Base-by-base conservation (phyloP, 2,888 invertebrate genomes). In the Philereme transversata region DNA sequence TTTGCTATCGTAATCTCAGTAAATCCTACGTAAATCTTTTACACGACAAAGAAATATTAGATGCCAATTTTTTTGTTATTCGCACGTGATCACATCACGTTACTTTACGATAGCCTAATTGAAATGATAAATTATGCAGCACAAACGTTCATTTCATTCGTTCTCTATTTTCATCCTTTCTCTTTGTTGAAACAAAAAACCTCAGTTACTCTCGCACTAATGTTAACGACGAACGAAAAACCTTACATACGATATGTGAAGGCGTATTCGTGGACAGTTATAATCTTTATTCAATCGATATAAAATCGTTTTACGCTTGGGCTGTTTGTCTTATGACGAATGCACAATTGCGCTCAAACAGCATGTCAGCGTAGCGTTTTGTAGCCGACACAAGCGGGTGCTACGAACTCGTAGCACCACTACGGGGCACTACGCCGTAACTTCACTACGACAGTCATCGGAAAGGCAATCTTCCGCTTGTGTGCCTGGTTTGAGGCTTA, bases 391-490 rank as follows among this genome's bases (percentile, higher is more conserved):
- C 9, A 6, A 38, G 46, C 44, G 33, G 22, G 50, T 45, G 45
- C 45, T 50, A 38, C 38, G 43, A 33, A 41, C 48, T 48, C 36
- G 7, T 8, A 40, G 7, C 7, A 5, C 0, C 5, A 49, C 49
- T 56, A 55, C 55, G 55, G 35, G 40, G 50, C 41, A 33, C 48
- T 50, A 55, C 52, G 56, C 55, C 51, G 52, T 52, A 52, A 52
- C 58, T 44, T 43, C 4, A n/a, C 46, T 54, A 61, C 51, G 55
- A 58, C 33, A 57, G 47, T 48, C 52, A 55, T 46, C 50, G 57
- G 60, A 64, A 58, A 51, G 56, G 60, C 56, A 62, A 64, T 61
- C 56, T 65, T 58, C 62, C 58, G 60, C 53, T 22, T 51, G 49
- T 36, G 52, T 52, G 53, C 34, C 44, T 52, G 57, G 51, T 60